Conservation (phyloP, 23 tunicate species). For the Pegea sp. region DNA sequence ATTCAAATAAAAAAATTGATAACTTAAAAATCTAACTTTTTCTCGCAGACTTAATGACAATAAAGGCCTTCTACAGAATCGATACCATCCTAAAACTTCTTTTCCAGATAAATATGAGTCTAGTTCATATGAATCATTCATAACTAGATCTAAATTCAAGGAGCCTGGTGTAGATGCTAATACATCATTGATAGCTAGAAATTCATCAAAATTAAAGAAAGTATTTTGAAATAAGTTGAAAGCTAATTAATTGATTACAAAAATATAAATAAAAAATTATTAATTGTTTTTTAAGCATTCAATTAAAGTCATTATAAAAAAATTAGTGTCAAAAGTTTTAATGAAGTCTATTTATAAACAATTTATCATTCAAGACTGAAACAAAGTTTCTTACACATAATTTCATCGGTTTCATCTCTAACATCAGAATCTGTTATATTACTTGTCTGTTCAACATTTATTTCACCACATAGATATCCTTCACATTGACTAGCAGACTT, state of each 20-base stretch:
- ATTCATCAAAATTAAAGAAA: not conserved
- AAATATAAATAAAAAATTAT: not conserved
- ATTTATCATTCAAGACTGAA: not conserved
- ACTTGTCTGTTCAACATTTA: slow-evolving; percentile 10
- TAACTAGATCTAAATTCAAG: not conserved
- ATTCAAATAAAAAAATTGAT: not conserved
- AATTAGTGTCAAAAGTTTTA: not conserved
- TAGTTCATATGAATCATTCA: not conserved
- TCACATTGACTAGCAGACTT: slow-evolving; percentile 36
- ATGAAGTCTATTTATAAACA: not conserved
- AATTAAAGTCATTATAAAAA: not conserved
- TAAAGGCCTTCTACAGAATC: slow-evolving; percentile 42
- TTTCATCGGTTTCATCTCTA: slow-evolving; percentile 15
- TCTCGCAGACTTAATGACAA: slow-evolving; percentile 21
- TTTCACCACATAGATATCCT: slow-evolving; percentile 34
- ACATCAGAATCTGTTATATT: slow-evolving; percentile 38
- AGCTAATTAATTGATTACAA: no score
- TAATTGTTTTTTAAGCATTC: not conserved
- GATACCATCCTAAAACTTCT: slow-evolving; percentile 30
- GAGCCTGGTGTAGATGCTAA: not conserved
- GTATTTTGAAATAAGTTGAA: not conserved
- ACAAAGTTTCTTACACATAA: slow-evolving; percentile 17
- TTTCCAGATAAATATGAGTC: not conserved
- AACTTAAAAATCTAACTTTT: slow-evolving; percentile 12
- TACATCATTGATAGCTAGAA: not conserved